phyloP scores from a whole-genome alignment of 2,888 invertebrate genomes.

The Brachynemurus nebulosus region DNA sequence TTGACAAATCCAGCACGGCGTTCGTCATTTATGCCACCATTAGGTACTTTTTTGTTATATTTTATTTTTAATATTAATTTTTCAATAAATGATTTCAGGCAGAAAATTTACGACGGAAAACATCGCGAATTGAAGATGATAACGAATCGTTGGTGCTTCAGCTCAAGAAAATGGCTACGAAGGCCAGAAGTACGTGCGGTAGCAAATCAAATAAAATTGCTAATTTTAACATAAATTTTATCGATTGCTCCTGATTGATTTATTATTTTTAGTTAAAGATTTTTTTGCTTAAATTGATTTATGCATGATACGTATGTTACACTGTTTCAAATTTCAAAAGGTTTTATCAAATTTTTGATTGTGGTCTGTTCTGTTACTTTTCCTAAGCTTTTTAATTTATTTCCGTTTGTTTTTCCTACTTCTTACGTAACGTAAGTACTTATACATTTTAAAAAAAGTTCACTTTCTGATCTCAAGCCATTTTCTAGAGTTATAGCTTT shows the following conservation, averaged over 20 bases:
- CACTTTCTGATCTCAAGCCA: conserved; percentile 28
- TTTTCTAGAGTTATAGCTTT: conserved; percentile 40
- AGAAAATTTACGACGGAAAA: conserved; percentile 76
- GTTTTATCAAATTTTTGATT: no score
- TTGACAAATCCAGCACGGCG: conserved; percentile 19
- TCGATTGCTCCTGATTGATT: conserved; percentile 10
- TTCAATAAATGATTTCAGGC: conserved; percentile 47
- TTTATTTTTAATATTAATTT: conserved; percentile 14
- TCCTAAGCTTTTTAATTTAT: no score
- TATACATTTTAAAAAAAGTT: neutral
- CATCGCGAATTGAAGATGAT: conserved; percentile 89
- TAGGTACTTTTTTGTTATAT: conserved; percentile 23
- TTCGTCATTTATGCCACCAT: conserved; percentile 27
- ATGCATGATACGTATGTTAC: no score
- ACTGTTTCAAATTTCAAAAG: no score
- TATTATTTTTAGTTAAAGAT: neutral
- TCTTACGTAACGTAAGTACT: no score
- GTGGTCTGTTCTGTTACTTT: no score
- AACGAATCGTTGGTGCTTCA: conserved; percentile 91
- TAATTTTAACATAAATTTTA: conserved; percentile 8
- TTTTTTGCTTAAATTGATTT: no score
- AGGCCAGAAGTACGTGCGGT: conserved; percentile 71
- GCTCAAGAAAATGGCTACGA: conserved; percentile 90
- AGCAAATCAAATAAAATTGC: no score
- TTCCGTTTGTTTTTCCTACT: no score